Evolutionary conservation across 1,140 invertebrate species (phyloP).

Genomic region (Steinernema feltiae): DNA sequence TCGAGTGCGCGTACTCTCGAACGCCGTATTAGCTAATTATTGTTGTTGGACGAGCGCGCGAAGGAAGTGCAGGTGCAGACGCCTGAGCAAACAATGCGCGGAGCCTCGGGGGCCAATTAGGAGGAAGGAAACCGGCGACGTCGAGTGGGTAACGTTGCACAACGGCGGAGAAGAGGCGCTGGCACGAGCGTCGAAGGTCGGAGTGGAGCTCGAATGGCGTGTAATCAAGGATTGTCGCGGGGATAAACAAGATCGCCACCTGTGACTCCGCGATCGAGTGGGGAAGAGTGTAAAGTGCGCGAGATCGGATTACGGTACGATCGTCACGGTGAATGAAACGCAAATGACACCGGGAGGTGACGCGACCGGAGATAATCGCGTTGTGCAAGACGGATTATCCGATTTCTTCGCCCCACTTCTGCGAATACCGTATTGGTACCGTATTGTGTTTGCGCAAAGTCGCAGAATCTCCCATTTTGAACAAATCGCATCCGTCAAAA

Average conservation of each 20-base stretch:
- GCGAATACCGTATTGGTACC: too few species aligned
- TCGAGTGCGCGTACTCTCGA: neutral
- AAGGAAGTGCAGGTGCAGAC: slow-evolving; percentile 14
- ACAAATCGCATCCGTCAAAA: too few species aligned
- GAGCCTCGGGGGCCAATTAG: slow-evolving; percentile 7
- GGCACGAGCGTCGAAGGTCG: neutral
- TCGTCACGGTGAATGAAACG: neutral
- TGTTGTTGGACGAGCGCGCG: neutral
- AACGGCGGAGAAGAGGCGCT: neutral
- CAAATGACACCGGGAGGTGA: neutral
- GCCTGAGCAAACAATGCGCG: slow-evolving; percentile 12
- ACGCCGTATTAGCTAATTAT: slow-evolving; percentile 6
- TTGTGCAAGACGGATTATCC: too few species aligned
- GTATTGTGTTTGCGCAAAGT: too few species aligned
- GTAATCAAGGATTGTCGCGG: neutral
- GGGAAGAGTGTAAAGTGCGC: neutral
- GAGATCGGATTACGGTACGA: slow-evolving; percentile 8
- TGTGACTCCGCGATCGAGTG: neutral
- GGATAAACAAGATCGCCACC: neutral
- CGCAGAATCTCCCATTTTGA: too few species aligned
- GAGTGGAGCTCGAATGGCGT: neutral
- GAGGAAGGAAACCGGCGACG: neutral
- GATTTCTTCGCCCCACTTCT: too few species aligned
- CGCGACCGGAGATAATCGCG: too few species aligned
- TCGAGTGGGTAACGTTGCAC: neutral